Evolutionary conservation across 53 echinoderm and acorn worm genomes (phyloP).

Genomic region (Paracentrotus lividus): DNA sequence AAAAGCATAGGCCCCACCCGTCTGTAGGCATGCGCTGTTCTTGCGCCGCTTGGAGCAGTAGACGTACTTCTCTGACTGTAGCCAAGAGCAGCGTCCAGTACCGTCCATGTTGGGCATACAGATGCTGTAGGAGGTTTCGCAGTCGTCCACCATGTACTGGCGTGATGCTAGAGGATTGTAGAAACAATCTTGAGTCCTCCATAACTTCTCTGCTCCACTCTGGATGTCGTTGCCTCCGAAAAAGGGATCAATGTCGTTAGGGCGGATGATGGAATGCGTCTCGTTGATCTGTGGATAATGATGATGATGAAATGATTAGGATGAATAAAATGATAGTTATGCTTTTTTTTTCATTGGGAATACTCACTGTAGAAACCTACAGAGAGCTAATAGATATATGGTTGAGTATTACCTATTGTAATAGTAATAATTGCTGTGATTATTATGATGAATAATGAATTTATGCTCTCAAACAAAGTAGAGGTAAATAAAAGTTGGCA

Average conservation of each 20-base stretch:
- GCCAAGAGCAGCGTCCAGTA: slow-evolving; percentile 52
- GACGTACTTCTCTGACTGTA: slow-evolving; percentile 24
- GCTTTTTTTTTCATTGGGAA: no score
- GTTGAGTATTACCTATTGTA: no score
- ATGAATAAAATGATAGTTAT: no score
- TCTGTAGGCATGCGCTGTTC: slow-evolving; percentile 23
- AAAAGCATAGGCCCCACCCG: slow-evolving; percentile 31
- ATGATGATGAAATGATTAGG: background rate
- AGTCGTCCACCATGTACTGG: slow-evolving; percentile 56
- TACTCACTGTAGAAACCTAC: no score
- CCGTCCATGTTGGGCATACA: slow-evolving; percentile 43
- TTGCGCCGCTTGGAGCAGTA: slow-evolving; percentile 26
- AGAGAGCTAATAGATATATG: no score
- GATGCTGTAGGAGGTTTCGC: slow-evolving; percentile 51
- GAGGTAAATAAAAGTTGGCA: no score
- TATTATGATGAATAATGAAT: no score
- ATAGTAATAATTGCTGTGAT: no score
- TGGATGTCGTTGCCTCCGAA: background rate
- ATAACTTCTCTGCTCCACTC: background rate
- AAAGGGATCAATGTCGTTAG: background rate
- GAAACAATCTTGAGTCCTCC: slow-evolving; percentile 54
- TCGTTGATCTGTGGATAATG: slow-evolving; percentile 45
- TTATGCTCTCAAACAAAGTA: no score
- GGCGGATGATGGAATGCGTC: slow-evolving; percentile 48
- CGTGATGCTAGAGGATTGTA: slow-evolving; percentile 61